Evolutionary conservation across 2,888 invertebrate species (phyloP), one percentile per base, ranked within the genome.

Genomic region (Ypsolopha scabrella): DNA sequence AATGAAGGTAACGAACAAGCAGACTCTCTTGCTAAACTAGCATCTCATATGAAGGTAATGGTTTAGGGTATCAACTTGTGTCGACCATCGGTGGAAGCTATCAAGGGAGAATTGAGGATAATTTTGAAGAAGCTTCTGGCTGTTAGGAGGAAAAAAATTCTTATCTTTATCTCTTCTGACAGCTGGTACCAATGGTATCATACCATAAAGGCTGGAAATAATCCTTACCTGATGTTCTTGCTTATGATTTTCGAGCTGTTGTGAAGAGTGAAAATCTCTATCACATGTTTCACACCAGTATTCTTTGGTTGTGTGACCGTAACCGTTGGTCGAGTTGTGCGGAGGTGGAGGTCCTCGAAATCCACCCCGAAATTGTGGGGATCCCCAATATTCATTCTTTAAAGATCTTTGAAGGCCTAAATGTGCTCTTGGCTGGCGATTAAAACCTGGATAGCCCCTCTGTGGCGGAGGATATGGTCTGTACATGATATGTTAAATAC

Each of bases 251-350:
- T 89, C 76, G 53, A 93, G 88, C 53, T 89, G 80, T 33, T 88
- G 87, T 51, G 81, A 64, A 0, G 88, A 87, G 51, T 81, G 75
- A 70, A 95, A 94, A 9, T 91, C 90, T 67, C 92, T 88, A 63
- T 95, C 94, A 75, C 97, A 97, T n/a, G 91, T 88, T 67, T 94
- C 94, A 76, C 94, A 94, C 74, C 88, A 90, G 65, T 86, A 80
- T 44, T 83, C 72, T 48, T 65, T 24, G 6, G 35, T 24, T 8
- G 34, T 41, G 24, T 49, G 49, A 13, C 48, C 48, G 34, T 33
- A 45, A 14, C 6, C 43, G 6, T 24, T 24, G 2, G 43, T 14
- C 8, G 7, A 43, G 43, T 13, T 13, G 24, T 6, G 43, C 13
- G 13, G 9, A n/a, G 43, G 43, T 6, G 11, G 14, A 24, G 24